phyloP scores from a whole-genome alignment of 2,113 vertebrate species.

The Varanus salvator region DNA sequence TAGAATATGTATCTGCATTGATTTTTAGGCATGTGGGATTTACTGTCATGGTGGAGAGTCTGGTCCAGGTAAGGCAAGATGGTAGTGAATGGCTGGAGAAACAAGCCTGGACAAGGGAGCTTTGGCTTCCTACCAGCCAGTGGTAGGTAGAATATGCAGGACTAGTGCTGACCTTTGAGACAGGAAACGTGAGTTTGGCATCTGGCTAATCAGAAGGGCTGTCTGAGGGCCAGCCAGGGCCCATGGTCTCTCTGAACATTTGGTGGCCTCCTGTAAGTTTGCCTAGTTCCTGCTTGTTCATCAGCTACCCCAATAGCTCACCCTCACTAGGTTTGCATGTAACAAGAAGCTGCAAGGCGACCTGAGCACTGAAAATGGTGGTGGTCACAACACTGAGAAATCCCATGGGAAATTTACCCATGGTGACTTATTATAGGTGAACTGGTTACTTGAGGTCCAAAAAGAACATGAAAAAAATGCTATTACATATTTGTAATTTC shows the following conservation, averaged over 20 bases:
- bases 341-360: too few relatives aligned
- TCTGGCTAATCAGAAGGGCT: neutral
- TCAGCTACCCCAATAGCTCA: too few relatives aligned
- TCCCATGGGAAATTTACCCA: too few relatives aligned
- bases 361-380: too few relatives aligned
- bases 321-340: too few relatives aligned
- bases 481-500: too few relatives aligned
- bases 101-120: neutral
- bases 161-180: neutral
- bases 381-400: too few relatives aligned
- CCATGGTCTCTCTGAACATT: neutral
- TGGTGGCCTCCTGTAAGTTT: neutral
- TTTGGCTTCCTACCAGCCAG: neutral
- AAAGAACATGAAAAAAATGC: too few relatives aligned
- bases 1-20: neutral
- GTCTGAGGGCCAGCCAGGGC: neutral
- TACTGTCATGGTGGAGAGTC: neutral
- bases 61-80: neutral
- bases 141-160: neutral
- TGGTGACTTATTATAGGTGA: too few relatives aligned
- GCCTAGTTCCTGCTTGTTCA: too few relatives aligned
- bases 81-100: neutral
- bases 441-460: too few relatives aligned
- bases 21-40: neutral
- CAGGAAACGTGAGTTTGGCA: neutral